Conservation (phyloP, 2,888 invertebrate genomes). For the Sturmia bella region DNA sequence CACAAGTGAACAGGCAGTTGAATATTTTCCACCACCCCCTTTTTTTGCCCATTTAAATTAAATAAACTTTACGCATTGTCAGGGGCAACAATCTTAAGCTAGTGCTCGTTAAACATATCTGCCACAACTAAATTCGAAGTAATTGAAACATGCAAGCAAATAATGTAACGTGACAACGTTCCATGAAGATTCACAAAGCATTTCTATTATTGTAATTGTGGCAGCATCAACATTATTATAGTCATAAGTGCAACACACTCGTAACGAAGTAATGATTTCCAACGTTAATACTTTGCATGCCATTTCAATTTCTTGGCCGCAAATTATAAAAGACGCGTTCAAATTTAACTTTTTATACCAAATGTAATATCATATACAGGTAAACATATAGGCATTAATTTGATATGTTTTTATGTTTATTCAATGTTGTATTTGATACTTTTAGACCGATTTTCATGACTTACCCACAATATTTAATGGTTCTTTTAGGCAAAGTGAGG, state of each 20-base stretch:
- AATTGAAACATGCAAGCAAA: constrained; percentile 3
- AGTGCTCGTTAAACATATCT: constrained; percentile 43
- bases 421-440: too few relatives aligned
- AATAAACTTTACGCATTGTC: constrained; percentile 57
- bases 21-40: constrained; percentile 47
- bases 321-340: too few relatives aligned
- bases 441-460: too few relatives aligned
- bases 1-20: background rate
- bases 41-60: constrained; percentile 38
- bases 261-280: constrained; percentile 59
- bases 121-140: constrained; percentile 26
- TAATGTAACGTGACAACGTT: constrained; percentile 12
- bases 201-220: constrained; percentile 64
- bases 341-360: too few relatives aligned
- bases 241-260: constrained; percentile 49
- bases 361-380: too few relatives aligned
- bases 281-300: constrained; percentile 35
- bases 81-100: constrained; percentile 61
- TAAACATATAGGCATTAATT: too few relatives aligned
- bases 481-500: too few relatives aligned
- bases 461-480: too few relatives aligned
- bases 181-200: background rate
- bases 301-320: too few relatives aligned
- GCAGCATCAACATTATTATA: constrained; percentile 57
- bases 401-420: too few relatives aligned